Evolutionary conservation across 1,140 invertebrate genomes (phyloP).

Genomic region (Drosophila sucinea): DNA sequence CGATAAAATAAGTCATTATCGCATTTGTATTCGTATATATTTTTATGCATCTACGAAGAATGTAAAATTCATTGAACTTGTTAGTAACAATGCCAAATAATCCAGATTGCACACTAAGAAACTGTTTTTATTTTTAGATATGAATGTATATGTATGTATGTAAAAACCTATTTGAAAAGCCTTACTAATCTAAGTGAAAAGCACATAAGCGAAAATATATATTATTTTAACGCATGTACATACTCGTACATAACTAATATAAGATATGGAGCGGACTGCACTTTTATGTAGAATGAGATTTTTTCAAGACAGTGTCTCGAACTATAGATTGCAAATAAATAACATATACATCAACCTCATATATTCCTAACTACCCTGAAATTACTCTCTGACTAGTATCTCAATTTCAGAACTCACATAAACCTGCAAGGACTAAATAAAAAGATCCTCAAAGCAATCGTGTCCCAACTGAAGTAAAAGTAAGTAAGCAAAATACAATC

Average conservation of each 20-base stretch:
- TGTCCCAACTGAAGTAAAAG: no score
- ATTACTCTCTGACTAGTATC: background rate
- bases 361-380: background rate
- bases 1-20: constrained; percentile 31
- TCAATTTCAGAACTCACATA: background rate
- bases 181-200: constrained; percentile 64
- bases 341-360: background rate
- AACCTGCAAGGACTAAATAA: no score
- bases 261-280: constrained; percentile 56
- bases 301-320: constrained; percentile 1
- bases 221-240: constrained; percentile 24
- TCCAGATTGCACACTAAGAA: constrained; percentile 18
- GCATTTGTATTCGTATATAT: constrained; percentile 24
- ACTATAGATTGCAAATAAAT: constrained; percentile 1
- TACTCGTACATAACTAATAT: constrained; percentile 36
- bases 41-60: constrained; percentile 13
- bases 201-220: constrained; percentile 44
- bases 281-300: constrained; percentile 32
- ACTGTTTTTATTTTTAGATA: constrained; percentile 46
- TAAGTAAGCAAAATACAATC: no score
- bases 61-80: constrained; percentile 14
- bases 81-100: constrained; percentile 23
- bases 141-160: constrained; percentile 44
- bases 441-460: no score
- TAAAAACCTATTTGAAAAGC: constrained; percentile 54